Base-by-base conservation (phyloP, 2,888 invertebrate genomes). In the Drymonia ruficornis region DNA sequence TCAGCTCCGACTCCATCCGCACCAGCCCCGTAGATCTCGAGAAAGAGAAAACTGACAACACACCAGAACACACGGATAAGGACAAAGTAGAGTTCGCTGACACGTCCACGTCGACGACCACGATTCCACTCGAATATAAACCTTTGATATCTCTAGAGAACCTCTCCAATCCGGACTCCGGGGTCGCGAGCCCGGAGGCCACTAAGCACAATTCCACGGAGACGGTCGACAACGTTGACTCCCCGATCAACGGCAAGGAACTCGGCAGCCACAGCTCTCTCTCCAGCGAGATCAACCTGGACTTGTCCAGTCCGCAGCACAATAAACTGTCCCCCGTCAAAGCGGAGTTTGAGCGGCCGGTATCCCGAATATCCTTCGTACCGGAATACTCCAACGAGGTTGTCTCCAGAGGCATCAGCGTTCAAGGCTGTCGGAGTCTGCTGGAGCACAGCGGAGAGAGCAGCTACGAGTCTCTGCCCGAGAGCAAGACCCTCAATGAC, bases 231-330 rank as follows among this genome's bases (percentile, higher is more conserved):
- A 91, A 91, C 55, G 91, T 91, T 0, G 91, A 92, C 52, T 92
- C 91, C 0, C 92, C 92, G 0, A 78, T 77, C 6, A 89, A 89
- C 28, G 86, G 88, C 16, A 93, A 93, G 46, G 89, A 90, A 53
- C 72, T 89, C 13, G 90, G 91, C 19, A 90, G 91, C 44, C 93
- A 88, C 53, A 87, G 89, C 58, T 92, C 93, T 0, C 73, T 93
- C 1, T 94, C 94, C 2, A 94, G 94, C 65, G 94, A 94, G 70
- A 91, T 93, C 8, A 94, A 94, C 60, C 78, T 94, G 28, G 94
- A 94, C 52, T 81, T 94, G 40, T 93, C 93, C 11, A 94, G 93
- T 74, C 94, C 94, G 8, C 87, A 84, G 54, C 84, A 83, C 50
- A 82, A 76, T 56, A 86, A 89, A 55, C 55, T 83, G 5, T 89